Evolutionary conservation across 2,113 vertebrate species (phyloP).

Genomic region (Indicator indicator): DNA sequence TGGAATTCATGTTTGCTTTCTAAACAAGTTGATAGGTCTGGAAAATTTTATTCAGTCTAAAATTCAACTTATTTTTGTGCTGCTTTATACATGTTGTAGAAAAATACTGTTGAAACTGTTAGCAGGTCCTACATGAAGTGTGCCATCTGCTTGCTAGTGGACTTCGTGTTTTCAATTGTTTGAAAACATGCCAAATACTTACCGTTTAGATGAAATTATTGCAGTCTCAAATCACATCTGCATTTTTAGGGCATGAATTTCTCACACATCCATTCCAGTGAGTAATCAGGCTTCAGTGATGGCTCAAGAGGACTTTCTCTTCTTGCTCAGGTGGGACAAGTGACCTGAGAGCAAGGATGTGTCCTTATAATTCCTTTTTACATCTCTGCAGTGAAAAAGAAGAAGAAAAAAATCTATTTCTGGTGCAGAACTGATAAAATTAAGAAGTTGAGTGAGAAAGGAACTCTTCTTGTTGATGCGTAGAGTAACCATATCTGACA

Average conservation of each 20-base stretch:
- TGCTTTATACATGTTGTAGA: neutral
- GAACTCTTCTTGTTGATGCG: neutral
- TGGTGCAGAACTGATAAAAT: neutral
- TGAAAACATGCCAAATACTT: neutral
- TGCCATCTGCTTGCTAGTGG: neutral
- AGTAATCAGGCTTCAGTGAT: neutral
- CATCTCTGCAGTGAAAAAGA: neutral
- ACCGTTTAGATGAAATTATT: neutral
- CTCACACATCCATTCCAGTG: neutral
- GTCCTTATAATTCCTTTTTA: neutral
- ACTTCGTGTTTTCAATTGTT: neutral
- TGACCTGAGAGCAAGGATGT: neutral
- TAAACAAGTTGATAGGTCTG: neutral
- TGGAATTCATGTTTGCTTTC: neutral
- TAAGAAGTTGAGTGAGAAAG: neutral
- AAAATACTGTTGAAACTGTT: neutral
- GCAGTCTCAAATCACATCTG: neutral
- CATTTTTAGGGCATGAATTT: neutral
- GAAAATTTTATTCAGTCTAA: neutral
- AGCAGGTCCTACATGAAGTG: rapidly evolving
- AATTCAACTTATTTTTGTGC: neutral
- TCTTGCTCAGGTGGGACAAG: neutral
- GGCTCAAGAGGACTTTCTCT: neutral
- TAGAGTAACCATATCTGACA: neutral
- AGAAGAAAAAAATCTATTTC: neutral